phyloP scores from a whole-genome alignment of 2,888 invertebrate genomes.

The Eucriotettix oculatus region DNA sequence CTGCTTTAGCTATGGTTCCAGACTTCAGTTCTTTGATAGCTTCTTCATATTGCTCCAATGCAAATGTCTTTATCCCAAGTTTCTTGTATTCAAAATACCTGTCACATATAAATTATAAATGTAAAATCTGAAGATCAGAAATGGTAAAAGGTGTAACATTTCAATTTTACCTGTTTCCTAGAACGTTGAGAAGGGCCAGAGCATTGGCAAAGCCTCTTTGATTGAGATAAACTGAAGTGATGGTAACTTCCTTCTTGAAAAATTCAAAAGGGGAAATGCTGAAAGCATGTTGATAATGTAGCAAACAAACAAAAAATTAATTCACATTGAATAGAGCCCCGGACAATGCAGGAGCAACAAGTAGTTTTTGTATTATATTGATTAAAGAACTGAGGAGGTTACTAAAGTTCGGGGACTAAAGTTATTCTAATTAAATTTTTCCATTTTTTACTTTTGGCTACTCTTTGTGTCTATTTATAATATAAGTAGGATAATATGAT shows the following conservation, averaged over 20 bases:
- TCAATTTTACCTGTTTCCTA: slow-evolving; percentile 35
- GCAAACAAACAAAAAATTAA: no score
- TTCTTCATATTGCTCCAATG: slow-evolving; percentile 33
- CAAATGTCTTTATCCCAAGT: slow-evolving; percentile 38
- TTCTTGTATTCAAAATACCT: slow-evolving; percentile 43
- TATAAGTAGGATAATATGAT: no score
- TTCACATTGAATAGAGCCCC: no score
- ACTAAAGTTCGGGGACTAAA: no score
- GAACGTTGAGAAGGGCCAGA: slow-evolving; percentile 40
- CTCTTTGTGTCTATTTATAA: no score
- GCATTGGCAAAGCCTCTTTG: slow-evolving; percentile 49
- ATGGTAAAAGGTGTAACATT: background rate
- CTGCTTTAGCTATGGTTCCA: slow-evolving; percentile 40
- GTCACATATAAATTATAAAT: slow-evolving; percentile 10
- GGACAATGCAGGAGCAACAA: no score
- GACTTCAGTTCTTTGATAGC: slow-evolving; percentile 35
- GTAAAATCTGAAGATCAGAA: background rate
- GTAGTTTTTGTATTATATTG: no score
- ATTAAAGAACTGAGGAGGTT: no score
- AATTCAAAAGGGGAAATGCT: slow-evolving; percentile 40
- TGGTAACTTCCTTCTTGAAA: slow-evolving; percentile 43
- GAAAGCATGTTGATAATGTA: slow-evolving; percentile 15
- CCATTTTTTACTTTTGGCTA: no score
- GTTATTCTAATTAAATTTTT: no score
- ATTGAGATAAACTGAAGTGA: slow-evolving; percentile 49